A percentile compares a stretch with the other conserved stretches of the same genome.
Evolutionary conservation across 2,797 vertebrate genomes (phyloP).

Genomic region (Chloroceryle inda): DNA sequence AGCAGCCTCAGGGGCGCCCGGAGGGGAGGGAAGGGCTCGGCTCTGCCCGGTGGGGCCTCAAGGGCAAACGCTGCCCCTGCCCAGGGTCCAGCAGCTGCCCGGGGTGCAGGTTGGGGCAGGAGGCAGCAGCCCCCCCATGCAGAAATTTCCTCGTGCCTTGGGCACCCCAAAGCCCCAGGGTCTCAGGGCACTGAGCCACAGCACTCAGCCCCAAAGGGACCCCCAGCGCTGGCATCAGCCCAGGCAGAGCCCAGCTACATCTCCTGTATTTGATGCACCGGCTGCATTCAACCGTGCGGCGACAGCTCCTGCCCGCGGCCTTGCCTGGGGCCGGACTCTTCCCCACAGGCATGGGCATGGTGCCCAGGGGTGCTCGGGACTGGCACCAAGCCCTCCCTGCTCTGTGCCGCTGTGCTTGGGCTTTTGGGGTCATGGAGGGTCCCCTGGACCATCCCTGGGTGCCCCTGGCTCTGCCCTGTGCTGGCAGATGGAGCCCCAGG

Average conservation of each 20-base stretch:
- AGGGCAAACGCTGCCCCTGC: background rate
- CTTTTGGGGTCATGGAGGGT: too few relatives aligned
- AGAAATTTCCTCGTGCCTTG: background rate
- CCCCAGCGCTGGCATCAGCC: rapidly evolving
- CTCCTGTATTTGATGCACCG: background rate
- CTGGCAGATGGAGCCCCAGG: background rate
- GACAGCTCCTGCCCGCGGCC: background rate
- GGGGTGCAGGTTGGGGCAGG: background rate
- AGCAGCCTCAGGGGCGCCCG: background rate
- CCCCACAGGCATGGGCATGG: too few relatives aligned
- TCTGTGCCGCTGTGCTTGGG: rapidly evolving
- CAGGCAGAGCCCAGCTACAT: rapidly evolving
- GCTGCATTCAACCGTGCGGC: rapidly evolving
- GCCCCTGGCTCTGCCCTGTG: rapidly evolving
- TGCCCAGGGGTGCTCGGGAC: background rate
- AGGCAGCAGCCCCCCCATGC: rapidly evolving
- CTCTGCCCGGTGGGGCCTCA: background rate
- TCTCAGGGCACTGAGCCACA: background rate
- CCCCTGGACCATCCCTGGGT: background rate
- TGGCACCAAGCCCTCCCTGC: background rate
- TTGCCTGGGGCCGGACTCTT: rapidly evolving
- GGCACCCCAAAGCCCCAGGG: background rate
- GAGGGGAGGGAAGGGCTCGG: conserved; percentile 8
- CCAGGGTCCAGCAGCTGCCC: background rate
- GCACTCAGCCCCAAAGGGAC: rapidly evolving